These are phyloP conservation scores for Vollenhovia emeryi DNA, from an alignment of 1,140 invertebrate species.

Conservation along the genomic window DNA sequence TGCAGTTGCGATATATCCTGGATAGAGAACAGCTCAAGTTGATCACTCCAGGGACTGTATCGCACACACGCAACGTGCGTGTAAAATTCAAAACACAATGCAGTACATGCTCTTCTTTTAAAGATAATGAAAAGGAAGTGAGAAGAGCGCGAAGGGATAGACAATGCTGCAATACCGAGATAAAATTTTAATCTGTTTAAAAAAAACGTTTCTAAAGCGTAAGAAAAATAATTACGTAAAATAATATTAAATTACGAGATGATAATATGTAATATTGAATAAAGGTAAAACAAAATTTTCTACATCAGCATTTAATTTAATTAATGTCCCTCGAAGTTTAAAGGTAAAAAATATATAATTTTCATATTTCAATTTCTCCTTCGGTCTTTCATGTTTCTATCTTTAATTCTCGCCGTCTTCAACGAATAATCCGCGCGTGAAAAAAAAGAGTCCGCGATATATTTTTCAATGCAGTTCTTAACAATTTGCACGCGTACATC, in stretches of 20 bases:
- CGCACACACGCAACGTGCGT: slow-evolving; percentile 10
- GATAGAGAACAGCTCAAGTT: slow-evolving; percentile 11
- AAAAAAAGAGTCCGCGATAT: neutral
- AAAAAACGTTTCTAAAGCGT: neutral
- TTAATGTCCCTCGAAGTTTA: neutral
- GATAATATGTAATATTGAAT: neutral
- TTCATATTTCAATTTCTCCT: neutral
- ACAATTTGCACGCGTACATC: neutral
- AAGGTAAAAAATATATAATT: neutral
- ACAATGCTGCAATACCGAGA: neutral
- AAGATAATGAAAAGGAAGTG: slow-evolving; percentile 15
- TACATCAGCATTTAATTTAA: neutral
- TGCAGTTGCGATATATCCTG: neutral
- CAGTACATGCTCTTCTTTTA: neutral
- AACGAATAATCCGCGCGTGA: neutral
- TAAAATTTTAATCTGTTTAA: slow-evolving; percentile 20
- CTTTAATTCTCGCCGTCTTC: neutral
- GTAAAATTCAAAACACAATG: slow-evolving; percentile 9
- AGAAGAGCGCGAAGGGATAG: neutral
- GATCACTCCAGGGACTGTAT: slow-evolving; percentile 5
- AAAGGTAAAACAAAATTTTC: neutral
- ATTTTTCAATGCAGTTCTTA: neutral
- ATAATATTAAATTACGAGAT: neutral
- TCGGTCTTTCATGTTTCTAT: neutral
- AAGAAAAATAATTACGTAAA: neutral